phyloP scores from a whole-genome alignment of 1,140 invertebrate species.

The Drosophila pectinifera region DNA sequence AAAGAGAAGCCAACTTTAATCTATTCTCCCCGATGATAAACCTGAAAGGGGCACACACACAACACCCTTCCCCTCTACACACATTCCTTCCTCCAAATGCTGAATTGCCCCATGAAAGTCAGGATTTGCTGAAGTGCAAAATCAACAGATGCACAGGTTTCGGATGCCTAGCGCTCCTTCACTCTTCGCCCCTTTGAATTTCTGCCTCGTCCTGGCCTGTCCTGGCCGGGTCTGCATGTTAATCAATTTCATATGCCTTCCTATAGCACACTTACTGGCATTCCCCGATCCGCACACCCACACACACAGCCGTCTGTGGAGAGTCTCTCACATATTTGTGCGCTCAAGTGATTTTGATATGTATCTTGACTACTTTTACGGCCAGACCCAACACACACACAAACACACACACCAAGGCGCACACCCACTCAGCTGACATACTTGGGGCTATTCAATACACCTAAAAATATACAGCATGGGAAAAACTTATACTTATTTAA shows the following conservation, averaged over 20 bases:
- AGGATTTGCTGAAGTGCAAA: conserved; percentile 64
- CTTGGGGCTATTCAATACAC: conserved; percentile 33
- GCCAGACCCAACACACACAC: conserved; percentile 36
- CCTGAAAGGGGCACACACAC: conserved; percentile 17
- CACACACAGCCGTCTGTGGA: conserved; percentile 23
- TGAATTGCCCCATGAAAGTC: conserved; percentile 43
- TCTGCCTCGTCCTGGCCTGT: conserved; percentile 11
- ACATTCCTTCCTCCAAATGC: neutral
- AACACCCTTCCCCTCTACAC: neutral
- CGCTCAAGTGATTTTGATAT: conserved; percentile 71
- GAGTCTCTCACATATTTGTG: conserved; percentile 48
- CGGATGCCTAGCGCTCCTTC: conserved; percentile 10
- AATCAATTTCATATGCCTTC: conserved; percentile 65
- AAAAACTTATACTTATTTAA: neutral
- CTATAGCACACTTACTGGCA: conserved; percentile 73
- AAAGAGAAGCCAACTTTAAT: conserved; percentile 5
- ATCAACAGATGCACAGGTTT: conserved; percentile 56
- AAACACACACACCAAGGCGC: neutral
- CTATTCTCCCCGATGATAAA: conserved; percentile 15
- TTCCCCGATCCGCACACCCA: conserved; percentile 30
- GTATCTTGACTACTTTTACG: conserved; percentile 56
- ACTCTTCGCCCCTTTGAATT: neutral
- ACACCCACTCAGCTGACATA: conserved; percentile 11
- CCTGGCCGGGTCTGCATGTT: conserved; percentile 41
- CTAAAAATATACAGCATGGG: conserved; percentile 1